Evolutionary conservation across 2,888 invertebrate genomes (phyloP).

Genomic region (Cephus nigrinus): DNA sequence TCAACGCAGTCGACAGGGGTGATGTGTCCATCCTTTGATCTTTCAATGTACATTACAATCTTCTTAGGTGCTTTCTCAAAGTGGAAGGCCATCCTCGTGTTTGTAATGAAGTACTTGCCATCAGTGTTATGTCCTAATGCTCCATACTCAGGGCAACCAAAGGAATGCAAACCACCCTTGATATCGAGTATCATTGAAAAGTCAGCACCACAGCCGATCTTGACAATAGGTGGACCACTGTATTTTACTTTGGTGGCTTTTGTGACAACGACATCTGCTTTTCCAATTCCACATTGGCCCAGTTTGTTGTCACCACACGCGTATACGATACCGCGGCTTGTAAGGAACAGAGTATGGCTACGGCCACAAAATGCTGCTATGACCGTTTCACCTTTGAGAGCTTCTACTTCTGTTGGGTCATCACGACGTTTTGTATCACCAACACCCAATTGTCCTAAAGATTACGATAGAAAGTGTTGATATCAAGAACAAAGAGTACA

Average conservation of each 20-base stretch:
- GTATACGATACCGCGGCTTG: conserved; percentile 87
- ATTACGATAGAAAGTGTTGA: neutral
- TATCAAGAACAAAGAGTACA: neutral
- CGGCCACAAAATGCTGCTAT: conserved; percentile 90
- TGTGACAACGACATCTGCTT: conserved; percentile 64
- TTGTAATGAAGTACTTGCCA: conserved; percentile 92
- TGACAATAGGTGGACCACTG: conserved; percentile 87
- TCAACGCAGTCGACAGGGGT: conserved; percentile 86
- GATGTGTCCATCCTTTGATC: conserved; percentile 86
- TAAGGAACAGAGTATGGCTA: conserved; percentile 88
- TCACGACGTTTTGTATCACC: conserved; percentile 81
- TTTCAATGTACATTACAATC: conserved; percentile 88
- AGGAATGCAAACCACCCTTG: conserved; percentile 89
- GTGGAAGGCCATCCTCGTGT: conserved; percentile 87
- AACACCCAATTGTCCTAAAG: conserved; percentile 83
- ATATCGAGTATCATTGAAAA: conserved; percentile 92
- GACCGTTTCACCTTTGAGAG: conserved; percentile 80
- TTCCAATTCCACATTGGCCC: conserved; percentile 92
- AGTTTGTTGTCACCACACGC: conserved; percentile 92
- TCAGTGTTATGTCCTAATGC: conserved; percentile 95
- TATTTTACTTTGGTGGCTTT: conserved; percentile 74
- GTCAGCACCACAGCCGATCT: conserved; percentile 91
- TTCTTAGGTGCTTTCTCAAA: conserved; percentile 88
- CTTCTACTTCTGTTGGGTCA: conserved; percentile 81
- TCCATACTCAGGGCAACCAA: conserved; percentile 93